phyloP scores from a whole-genome alignment of 2,888 invertebrate species.

The Ophion obscuratus region DNA sequence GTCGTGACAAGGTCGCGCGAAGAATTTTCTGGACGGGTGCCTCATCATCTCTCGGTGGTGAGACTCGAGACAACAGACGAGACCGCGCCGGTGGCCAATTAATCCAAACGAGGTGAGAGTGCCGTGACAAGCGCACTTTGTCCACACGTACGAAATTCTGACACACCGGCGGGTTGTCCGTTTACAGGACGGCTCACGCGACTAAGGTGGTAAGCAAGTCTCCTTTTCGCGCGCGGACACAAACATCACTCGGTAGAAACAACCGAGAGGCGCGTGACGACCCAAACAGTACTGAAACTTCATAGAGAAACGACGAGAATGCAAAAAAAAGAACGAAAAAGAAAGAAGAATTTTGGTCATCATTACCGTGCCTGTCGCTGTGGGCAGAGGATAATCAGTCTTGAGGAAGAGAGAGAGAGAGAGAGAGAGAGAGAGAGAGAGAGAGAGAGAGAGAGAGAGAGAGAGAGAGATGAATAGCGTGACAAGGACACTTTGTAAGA shows the following conservation, averaged over 20 bases:
- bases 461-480: slow-evolving; percentile 58
- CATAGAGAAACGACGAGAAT: slow-evolving; percentile 34
- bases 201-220: slow-evolving; percentile 4
- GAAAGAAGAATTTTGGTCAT: slow-evolving; percentile 50
- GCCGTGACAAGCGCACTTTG: slow-evolving; percentile 82
- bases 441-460: too few species aligned
- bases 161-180: slow-evolving; percentile 71
- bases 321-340: slow-evolving; percentile 21
- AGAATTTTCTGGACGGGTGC: slow-evolving; percentile 40
- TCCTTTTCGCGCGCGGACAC: slow-evolving; percentile 10
- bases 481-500: slow-evolving; percentile 60
- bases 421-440: too few species aligned
- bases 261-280: slow-evolving; percentile 36
- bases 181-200: slow-evolving; percentile 41
- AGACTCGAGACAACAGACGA: slow-evolving; percentile 8
- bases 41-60: slow-evolving; percentile 29
- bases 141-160: slow-evolving; percentile 76
- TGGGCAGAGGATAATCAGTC: slow-evolving; percentile 54
- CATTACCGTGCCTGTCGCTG: slow-evolving; percentile 47
- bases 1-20: slow-evolving; percentile 47
- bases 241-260: slow-evolving; percentile 49
- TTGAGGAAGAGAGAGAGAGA: slow-evolving; percentile 52
- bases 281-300: slow-evolving; percentile 27
- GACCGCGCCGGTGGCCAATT: slow-evolving; percentile 73
- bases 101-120: slow-evolving; percentile 81